A percentile compares a stretch with the other conserved stretches of the same genome.
Conservation (phyloP, 1,140 invertebrate species). For the Drosophila mauritiana region DNA sequence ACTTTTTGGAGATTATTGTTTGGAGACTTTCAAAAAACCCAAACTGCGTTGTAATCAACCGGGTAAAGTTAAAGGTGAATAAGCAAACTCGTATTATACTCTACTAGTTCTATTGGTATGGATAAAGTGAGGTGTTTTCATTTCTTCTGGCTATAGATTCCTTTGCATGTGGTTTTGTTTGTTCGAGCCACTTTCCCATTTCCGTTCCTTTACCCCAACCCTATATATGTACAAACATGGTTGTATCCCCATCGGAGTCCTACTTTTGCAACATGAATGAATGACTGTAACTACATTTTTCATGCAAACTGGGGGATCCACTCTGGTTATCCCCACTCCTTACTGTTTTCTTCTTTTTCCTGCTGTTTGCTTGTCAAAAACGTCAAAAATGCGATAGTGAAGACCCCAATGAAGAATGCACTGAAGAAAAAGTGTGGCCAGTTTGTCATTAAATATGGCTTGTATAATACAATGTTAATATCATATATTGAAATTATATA, state of each 20-base stretch:
- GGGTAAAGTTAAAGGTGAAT: constrained; percentile 7
- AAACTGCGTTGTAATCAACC: constrained; percentile 24
- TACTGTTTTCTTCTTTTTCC: constrained; percentile 6
- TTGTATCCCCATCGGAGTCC: constrained; percentile 43
- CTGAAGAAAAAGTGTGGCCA: neutral
- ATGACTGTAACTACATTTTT: constrained; percentile 75
- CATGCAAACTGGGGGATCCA: constrained; percentile 48
- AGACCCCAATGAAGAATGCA: constrained; percentile 38
- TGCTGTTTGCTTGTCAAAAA: constrained; percentile 65
- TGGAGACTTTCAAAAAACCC: neutral
- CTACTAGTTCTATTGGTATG: neutral
- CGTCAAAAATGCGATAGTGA: constrained; percentile 70
- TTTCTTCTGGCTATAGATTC: constrained; percentile 7
- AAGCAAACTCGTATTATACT: constrained; percentile 15
- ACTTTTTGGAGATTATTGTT: too few relatives aligned
- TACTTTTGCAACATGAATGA: constrained; percentile 75
- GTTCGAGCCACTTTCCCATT: constrained; percentile 16
- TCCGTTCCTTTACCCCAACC: constrained; percentile 29
- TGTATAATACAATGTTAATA: too few relatives aligned
- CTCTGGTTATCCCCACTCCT: constrained; percentile 16
- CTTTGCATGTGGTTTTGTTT: constrained; percentile 42
- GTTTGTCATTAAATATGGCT: too few relatives aligned
- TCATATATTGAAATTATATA: too few relatives aligned
- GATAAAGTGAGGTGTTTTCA: constrained; percentile 12
- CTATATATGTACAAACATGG: constrained; percentile 3